A percentile compares a stretch with the other conserved stretches of the same genome.
Evolutionary conservation across 2,888 invertebrate species (phyloP).

Genomic region (Icerya purchasi): DNA sequence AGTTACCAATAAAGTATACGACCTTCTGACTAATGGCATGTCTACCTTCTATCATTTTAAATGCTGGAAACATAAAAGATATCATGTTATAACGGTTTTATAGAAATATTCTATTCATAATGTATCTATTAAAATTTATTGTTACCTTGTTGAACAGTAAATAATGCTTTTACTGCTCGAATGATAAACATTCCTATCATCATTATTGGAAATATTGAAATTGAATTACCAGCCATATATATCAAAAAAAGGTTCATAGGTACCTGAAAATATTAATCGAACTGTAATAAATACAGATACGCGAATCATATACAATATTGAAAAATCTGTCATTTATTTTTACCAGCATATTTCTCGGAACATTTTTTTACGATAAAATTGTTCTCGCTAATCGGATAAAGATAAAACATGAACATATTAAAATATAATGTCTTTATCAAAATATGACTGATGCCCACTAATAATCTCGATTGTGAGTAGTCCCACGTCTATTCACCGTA

Average conservation of each 20-base stretch:
- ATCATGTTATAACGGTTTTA: background rate
- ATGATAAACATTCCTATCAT: conserved; percentile 99
- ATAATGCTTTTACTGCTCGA: conserved; percentile 83
- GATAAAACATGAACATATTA: too few relatives aligned
- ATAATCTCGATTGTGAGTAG: too few relatives aligned
- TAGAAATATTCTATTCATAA: background rate
- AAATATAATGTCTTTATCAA: too few relatives aligned
- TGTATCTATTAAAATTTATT: conserved; percentile 1
- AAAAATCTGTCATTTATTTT: too few relatives aligned
- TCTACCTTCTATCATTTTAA: conserved; percentile 83
- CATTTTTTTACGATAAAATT: too few relatives aligned
- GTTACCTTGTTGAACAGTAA: conserved; percentile 44
- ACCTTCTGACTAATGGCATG: conserved; percentile 78
- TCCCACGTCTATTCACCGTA: too few relatives aligned
- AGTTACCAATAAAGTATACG: conserved; percentile 79
- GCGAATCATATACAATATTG: too few relatives aligned
- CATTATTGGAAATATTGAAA: conserved; percentile 99
- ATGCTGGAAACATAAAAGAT: conserved; percentile 32
- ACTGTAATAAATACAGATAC: too few relatives aligned
- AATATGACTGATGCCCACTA: too few relatives aligned
- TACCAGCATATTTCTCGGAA: too few relatives aligned
- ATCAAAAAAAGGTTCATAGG: conserved; percentile 99
- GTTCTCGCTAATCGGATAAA: too few relatives aligned
- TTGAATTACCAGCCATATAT: conserved; percentile 99
- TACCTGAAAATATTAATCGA: conserved; percentile 24